Conservation (phyloP, 2,797 vertebrate species). For the Lemur catta region DNA sequence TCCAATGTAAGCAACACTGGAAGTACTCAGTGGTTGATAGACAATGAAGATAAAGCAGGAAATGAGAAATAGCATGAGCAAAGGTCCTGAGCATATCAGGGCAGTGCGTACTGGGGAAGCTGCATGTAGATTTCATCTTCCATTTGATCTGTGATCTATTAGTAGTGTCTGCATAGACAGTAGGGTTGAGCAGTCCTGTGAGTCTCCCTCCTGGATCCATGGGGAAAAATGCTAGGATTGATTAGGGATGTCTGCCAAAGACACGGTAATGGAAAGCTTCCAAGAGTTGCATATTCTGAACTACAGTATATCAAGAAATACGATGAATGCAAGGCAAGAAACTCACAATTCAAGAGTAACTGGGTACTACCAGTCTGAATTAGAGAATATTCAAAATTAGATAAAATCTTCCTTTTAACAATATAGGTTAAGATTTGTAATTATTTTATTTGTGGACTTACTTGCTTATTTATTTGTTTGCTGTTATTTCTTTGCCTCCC, state of each 20-base stretch:
- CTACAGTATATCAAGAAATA: neutral
- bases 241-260: constrained; percentile 40
- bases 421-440: neutral
- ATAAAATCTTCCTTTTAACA: neutral
- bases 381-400: neutral
- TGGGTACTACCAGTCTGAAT: neutral
- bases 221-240: neutral
- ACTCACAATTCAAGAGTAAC: neutral
- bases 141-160: constrained; percentile 8
- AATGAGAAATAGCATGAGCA: neutral
- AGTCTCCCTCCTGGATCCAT: neutral
- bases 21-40: neutral
- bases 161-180: neutral
- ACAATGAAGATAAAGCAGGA: neutral
- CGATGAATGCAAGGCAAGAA: neutral
- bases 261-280: neutral
- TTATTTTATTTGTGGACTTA: neutral
- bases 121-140: neutral
- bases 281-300: neutral
- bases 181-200: neutral
- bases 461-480: neutral
- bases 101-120: neutral
- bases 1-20: neutral
- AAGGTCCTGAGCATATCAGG: neutral
- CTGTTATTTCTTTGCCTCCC: neutral